Percentiles rank a stretch among this genome's conserved stretches.
These are phyloP conservation scores for Mionectes olivaceus DNA, from an alignment of 2,797 vertebrate species.

Conservation along the genomic window DNA sequence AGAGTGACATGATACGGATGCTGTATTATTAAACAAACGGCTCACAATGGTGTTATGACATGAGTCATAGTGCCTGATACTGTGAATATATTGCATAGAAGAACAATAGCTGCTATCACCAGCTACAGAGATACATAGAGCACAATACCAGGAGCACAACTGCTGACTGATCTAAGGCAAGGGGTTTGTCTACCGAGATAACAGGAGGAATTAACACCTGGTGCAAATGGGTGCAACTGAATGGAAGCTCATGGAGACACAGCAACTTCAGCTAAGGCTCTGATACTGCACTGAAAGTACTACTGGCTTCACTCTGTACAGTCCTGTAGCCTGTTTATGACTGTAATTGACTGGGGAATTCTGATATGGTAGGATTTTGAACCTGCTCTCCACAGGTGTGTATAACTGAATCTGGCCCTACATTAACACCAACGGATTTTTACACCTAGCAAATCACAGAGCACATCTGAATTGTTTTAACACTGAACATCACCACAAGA, in stretches of 20 bases:
- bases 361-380: neutral
- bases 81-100: neutral
- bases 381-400: neutral
- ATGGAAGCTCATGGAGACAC: neutral
- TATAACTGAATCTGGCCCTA: neutral
- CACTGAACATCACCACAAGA: neutral
- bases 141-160: neutral
- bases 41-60: neutral
- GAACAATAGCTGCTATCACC: constrained; percentile 33
- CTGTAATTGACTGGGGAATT: neutral
- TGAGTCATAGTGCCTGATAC: neutral
- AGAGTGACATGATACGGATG: neutral
- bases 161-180: constrained; percentile 3
- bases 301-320: neutral
- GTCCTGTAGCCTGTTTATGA: neutral
- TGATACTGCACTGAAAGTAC: neutral
- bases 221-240: neutral
- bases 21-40: constrained; percentile 36
- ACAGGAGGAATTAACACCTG: neutral
- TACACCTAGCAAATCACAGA: neutral
- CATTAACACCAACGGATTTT: neutral
- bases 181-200: neutral
- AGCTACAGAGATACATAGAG: neutral
- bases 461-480: neutral
- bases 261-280: neutral